Percentiles rank a stretch among this genome's conserved stretches.
Evolutionary conservation across 2,113 vertebrate genomes (phyloP).

Genomic region (Nothoprocta pentlandii): DNA sequence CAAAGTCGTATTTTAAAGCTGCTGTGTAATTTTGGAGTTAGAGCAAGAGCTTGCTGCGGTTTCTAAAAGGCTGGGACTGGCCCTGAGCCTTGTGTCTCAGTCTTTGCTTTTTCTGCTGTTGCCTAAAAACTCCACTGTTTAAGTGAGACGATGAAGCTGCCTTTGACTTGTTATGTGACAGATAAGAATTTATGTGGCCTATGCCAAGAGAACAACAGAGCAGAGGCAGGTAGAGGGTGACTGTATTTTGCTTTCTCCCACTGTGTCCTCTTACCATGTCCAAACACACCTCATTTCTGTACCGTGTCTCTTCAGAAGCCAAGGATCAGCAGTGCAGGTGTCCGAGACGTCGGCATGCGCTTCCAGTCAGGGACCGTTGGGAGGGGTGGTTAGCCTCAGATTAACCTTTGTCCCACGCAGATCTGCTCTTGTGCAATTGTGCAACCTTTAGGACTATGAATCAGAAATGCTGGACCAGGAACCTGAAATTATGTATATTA

Average conservation of each 20-base stretch:
- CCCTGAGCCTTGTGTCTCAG: background rate
- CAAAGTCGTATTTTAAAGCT: background rate
- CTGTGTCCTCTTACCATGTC: background rate
- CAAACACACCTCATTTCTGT: no score
- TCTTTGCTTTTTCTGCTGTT: background rate
- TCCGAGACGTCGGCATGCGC: background rate
- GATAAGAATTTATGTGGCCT: background rate
- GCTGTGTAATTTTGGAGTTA: background rate
- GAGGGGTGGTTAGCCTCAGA: background rate
- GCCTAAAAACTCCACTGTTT: background rate
- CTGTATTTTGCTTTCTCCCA: background rate
- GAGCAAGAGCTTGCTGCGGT: background rate
- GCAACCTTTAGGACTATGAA: conserved; percentile 20
- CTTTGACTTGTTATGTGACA: background rate
- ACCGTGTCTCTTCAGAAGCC: background rate
- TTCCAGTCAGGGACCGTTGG: background rate
- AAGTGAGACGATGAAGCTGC: background rate
- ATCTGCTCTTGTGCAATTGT: conserved; percentile 39
- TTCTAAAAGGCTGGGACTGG: background rate
- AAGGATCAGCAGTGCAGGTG: background rate
- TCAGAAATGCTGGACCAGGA: conserved; percentile 35
- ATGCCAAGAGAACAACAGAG: background rate
- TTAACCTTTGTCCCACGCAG: conserved; percentile 17
- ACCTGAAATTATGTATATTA: background rate
- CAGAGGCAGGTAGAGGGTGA: background rate